phyloP scores from a whole-genome alignment of 2,797 vertebrate genomes.

The Rallus crepitans region DNA sequence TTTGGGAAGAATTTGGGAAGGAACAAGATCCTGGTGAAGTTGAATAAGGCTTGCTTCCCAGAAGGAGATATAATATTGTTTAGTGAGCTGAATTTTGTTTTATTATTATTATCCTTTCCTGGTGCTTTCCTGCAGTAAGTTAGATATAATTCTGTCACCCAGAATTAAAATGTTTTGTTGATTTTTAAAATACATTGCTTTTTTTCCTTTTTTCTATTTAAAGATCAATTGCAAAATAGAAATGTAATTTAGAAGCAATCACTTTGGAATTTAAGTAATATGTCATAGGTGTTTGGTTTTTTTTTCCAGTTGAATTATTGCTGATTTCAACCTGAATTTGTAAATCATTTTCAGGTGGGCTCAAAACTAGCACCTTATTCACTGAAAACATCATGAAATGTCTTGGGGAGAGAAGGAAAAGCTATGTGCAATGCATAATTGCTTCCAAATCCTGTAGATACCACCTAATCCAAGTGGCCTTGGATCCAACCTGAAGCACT shows the following conservation, averaged over 20 bases:
- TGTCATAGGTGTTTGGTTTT: background rate
- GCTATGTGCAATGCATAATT: background rate
- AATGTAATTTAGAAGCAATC: background rate
- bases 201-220: background rate
- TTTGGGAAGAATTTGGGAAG: background rate
- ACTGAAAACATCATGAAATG: background rate
- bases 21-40: background rate
- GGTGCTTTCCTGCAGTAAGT: background rate
- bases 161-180: background rate
- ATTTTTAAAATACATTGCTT: background rate
- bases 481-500: background rate
- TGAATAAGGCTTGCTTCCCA: background rate
- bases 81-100: background rate
- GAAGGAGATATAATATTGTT: background rate
- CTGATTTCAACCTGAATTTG: conserved; percentile 16
- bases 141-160: background rate
- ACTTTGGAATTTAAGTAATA: background rate
- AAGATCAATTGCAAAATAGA: background rate
- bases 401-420: background rate
- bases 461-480: background rate
- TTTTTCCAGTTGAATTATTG: background rate
- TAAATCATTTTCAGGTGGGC: background rate
- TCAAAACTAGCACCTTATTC: background rate
- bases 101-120: no score
- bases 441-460: background rate